Evolutionary conservation across 1,140 invertebrate genomes (phyloP).

Genomic region (Bombus cullumanus): DNA sequence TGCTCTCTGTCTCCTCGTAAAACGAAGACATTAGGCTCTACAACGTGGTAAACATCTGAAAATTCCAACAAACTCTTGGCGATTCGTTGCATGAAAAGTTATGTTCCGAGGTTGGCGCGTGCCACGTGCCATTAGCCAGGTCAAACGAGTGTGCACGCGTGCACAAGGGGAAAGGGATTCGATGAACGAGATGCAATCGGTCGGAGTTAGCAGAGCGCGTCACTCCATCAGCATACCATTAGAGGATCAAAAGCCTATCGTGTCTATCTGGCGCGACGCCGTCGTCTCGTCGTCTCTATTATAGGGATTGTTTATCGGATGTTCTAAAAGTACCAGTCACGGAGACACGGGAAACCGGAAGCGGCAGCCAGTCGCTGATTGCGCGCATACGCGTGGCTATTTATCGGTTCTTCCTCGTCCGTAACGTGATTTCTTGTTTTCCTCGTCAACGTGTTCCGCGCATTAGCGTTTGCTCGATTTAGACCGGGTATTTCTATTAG

Average conservation of each 20-base stretch:
- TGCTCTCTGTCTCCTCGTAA: not conserved
- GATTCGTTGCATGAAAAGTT: too few relatives aligned
- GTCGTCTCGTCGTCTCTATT: slow-evolving; percentile 48
- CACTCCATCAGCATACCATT: slow-evolving; percentile 73
- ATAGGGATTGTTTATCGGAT: slow-evolving; percentile 63
- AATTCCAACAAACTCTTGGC: not conserved
- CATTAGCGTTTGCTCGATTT: slow-evolving; percentile 10
- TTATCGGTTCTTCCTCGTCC: slow-evolving; percentile 42
- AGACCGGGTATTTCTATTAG: not conserved
- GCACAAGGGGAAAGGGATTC: slow-evolving; percentile 42
- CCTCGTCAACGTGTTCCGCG: not conserved
- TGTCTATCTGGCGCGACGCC: slow-evolving; percentile 37
- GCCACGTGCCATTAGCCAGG: slow-evolving; percentile 56
- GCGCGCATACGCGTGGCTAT: not conserved
- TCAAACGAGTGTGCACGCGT: slow-evolving; percentile 18
- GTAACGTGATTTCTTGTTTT: not conserved
- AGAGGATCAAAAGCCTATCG: slow-evolving; percentile 64
- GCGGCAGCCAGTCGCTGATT: slow-evolving; percentile 11
- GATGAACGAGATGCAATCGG: slow-evolving; percentile 54
- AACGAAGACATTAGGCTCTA: not conserved
- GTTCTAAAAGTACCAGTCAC: slow-evolving; percentile 57
- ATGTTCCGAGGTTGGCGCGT: not conserved
- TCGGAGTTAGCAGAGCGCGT: slow-evolving; percentile 72
- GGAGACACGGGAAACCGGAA: slow-evolving; percentile 53
- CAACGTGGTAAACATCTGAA: not conserved